Evolutionary conservation across 1,140 invertebrate species (phyloP).

Genomic region (Apis laboriosa): DNA sequence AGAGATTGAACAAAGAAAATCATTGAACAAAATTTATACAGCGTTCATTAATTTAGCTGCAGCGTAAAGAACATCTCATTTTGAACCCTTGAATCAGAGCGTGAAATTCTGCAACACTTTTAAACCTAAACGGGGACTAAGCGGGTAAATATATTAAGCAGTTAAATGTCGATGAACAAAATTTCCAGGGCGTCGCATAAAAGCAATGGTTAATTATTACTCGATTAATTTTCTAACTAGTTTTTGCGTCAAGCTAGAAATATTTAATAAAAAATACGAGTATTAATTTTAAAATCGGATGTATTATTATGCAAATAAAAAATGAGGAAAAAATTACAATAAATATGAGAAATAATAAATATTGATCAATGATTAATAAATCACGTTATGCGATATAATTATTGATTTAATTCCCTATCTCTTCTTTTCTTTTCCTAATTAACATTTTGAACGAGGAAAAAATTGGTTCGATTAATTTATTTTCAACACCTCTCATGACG

Average conservation of each 20-base stretch:
- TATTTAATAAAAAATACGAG: not conserved
- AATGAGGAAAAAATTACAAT: not conserved
- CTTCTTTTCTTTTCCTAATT: not conserved
- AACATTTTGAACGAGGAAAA: no score
- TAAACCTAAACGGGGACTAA: not conserved
- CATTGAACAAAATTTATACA: not conserved
- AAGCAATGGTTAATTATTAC: not conserved
- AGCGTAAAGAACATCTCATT: not conserved
- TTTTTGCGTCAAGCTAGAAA: not conserved
- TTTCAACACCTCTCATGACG: no score
- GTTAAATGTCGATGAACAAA: not conserved
- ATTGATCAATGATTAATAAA: not conserved
- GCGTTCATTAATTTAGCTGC: not conserved
- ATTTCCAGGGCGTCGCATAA: not conserved
- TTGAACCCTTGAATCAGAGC: constrained; percentile 30
- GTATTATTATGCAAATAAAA: not conserved
- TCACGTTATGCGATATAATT: no score
- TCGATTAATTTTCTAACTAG: not conserved
- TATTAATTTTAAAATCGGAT: not conserved
- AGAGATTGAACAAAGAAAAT: not conserved
- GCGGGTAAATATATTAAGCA: not conserved
- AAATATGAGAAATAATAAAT: no score
- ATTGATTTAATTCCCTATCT: not conserved
- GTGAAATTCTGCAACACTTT: constrained; percentile 24
- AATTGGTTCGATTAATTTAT: not conserved